Conservation (phyloP, 2,113 vertebrate genomes). For the Ammospiza nelsoni region DNA sequence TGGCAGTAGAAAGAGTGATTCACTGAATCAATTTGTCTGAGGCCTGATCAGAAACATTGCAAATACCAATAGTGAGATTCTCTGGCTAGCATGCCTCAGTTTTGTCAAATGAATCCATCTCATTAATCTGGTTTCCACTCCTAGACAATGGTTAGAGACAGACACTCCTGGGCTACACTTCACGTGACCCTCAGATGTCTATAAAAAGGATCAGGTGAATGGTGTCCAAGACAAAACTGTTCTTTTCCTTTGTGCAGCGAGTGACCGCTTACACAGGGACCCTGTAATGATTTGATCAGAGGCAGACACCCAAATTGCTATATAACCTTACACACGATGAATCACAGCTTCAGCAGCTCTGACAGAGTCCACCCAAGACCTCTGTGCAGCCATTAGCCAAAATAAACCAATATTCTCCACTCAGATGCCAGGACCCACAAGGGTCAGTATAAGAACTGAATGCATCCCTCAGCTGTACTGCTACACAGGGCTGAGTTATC, state of each 20-base stretch:
- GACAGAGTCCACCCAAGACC: background rate
- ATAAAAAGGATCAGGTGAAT: background rate
- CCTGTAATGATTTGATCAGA: background rate
- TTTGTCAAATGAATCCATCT: background rate
- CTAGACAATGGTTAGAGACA: background rate
- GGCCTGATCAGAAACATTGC: background rate
- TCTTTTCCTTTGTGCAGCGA: background rate
- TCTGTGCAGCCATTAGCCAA: background rate
- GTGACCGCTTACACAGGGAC: background rate
- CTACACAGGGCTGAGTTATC: background rate
- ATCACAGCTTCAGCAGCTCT: background rate
- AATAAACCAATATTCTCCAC: background rate
- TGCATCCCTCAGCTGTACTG: background rate
- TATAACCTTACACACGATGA: background rate
- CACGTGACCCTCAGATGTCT: background rate
- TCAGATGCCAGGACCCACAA: background rate
- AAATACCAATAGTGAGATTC: background rate
- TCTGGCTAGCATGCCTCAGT: background rate
- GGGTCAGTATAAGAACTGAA: background rate
- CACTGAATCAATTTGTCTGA: background rate
- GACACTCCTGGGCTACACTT: background rate
- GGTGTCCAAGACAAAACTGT: background rate
- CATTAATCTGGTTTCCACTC: conserved; percentile 2
- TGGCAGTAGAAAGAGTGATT: background rate
- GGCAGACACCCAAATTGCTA: background rate